These are phyloP conservation scores for Drosophila equinoxialis DNA, from an alignment of 1,140 invertebrate genomes.

Conservation along the genomic window DNA sequence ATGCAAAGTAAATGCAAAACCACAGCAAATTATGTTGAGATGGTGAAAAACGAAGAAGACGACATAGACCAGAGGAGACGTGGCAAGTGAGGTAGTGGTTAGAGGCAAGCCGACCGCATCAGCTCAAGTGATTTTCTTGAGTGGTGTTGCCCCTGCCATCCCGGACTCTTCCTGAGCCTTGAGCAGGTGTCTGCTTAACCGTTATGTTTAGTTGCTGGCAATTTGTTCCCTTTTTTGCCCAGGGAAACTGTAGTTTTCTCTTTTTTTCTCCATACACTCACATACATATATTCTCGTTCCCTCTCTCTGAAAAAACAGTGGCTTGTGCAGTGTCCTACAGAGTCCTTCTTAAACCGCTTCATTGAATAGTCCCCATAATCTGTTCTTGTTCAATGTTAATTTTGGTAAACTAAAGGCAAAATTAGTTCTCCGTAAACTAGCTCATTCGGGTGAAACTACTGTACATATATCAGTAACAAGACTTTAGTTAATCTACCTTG, in stretches of 20 bases:
- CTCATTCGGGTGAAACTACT: too few relatives aligned
- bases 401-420: too few relatives aligned
- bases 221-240: slow-evolving; percentile 65
- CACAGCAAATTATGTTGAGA: slow-evolving; percentile 79
- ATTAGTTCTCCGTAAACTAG: too few relatives aligned
- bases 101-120: slow-evolving; percentile 24
- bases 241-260: slow-evolving; percentile 8
- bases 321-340: slow-evolving; percentile 13
- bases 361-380: not conserved
- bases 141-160: slow-evolving; percentile 23
- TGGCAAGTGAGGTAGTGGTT: not conserved
- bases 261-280: slow-evolving; percentile 12
- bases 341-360: not conserved
- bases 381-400: too few relatives aligned
- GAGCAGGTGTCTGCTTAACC: slow-evolving; percentile 80
- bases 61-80: slow-evolving; percentile 23
- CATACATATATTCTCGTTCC: not conserved
- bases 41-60: slow-evolving; percentile 35
- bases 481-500: too few relatives aligned
- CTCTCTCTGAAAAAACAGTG: not conserved
- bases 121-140: slow-evolving; percentile 76
- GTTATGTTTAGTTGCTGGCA: slow-evolving; percentile 81
- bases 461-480: too few relatives aligned
- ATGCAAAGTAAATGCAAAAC: slow-evolving; percentile 81
- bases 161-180: slow-evolving; percentile 35